Evolutionary conservation across 2,888 invertebrate genomes (phyloP).

Genomic region (Erebia palarica): DNA sequence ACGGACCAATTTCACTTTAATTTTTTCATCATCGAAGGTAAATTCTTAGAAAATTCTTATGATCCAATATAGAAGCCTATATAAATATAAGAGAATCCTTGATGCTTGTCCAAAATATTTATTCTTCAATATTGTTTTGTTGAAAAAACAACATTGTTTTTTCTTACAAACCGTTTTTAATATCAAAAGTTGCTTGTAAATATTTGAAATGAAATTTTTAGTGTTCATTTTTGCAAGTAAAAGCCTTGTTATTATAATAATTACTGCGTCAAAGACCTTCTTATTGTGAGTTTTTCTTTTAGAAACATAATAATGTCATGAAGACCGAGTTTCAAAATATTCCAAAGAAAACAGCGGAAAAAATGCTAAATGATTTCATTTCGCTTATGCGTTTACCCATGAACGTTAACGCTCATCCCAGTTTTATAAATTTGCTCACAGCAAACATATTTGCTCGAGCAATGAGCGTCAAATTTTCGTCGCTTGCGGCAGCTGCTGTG

Average conservation of each 20-base stretch:
- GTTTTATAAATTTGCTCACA: slow-evolving; percentile 16
- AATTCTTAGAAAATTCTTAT: neutral
- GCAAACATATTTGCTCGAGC: slow-evolving; percentile 14
- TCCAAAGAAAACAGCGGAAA: neutral
- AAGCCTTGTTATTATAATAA: no score
- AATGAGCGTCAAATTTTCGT: neutral
- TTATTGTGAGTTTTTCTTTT: neutral
- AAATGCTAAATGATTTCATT: slow-evolving; percentile 6
- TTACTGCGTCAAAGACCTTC: neutral
- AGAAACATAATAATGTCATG: neutral
- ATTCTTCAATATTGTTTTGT: no score
- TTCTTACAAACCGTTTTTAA: no score
- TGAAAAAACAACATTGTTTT: no score
- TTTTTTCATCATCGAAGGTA: slow-evolving; percentile 3
- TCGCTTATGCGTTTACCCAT: slow-evolving; percentile 1
- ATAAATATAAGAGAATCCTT: no score
- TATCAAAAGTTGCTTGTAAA: no score
- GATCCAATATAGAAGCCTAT: no score
- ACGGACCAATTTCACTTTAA: slow-evolving; percentile 9
- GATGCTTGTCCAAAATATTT: no score
- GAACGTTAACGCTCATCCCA: slow-evolving; percentile 5
- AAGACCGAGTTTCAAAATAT: neutral
- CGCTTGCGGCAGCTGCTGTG: neutral
- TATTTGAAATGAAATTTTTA: no score
- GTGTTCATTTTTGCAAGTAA: no score